Percentiles rank a stretch among this genome's conserved stretches.
These are phyloP conservation scores for Nomada fabriciana DNA, from an alignment of 2,888 invertebrate genomes.

Conservation along the genomic window DNA sequence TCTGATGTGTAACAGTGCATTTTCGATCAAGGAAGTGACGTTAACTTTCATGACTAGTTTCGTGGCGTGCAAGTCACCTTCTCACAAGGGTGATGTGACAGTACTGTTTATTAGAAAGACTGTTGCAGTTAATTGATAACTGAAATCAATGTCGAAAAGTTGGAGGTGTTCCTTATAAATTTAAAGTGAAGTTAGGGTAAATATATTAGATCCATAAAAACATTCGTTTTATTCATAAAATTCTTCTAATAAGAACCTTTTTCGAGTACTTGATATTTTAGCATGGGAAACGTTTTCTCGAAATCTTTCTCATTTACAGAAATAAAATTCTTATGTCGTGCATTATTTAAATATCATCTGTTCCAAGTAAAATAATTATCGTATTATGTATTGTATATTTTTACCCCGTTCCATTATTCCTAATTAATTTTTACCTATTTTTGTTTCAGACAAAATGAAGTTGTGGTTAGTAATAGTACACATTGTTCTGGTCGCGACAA, in stretches of 20 bases:
- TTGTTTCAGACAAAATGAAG: constrained; percentile 81
- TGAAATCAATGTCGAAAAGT: constrained; percentile 57
- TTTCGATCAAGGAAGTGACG: constrained; percentile 64
- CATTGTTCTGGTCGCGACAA: constrained; percentile 83
- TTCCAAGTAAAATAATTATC: neutral
- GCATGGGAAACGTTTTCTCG: neutral
- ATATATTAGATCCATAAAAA: constrained; percentile 1
- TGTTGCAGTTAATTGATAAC: constrained; percentile 43
- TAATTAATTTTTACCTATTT: neutral
- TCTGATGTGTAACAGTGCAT: neutral
- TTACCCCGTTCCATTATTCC: neutral
- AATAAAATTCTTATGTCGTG: neutral
- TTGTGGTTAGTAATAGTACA: constrained; percentile 83
- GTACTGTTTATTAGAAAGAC: constrained; percentile 44
- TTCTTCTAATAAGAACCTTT: neutral
- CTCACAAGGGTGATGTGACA: constrained; percentile 30
- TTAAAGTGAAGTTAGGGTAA: constrained; percentile 22
- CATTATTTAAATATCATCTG: neutral
- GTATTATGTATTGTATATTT: neutral
- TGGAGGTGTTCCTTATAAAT: constrained; percentile 38
- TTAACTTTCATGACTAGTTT: constrained; percentile 61
- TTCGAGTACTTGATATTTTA: neutral
- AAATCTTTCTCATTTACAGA: neutral
- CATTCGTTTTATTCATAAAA: neutral
- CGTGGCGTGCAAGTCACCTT: constrained; percentile 68